These are phyloP conservation scores for Turnix velox DNA, from an alignment of 2,113 vertebrate genomes.

Conservation along the genomic window DNA sequence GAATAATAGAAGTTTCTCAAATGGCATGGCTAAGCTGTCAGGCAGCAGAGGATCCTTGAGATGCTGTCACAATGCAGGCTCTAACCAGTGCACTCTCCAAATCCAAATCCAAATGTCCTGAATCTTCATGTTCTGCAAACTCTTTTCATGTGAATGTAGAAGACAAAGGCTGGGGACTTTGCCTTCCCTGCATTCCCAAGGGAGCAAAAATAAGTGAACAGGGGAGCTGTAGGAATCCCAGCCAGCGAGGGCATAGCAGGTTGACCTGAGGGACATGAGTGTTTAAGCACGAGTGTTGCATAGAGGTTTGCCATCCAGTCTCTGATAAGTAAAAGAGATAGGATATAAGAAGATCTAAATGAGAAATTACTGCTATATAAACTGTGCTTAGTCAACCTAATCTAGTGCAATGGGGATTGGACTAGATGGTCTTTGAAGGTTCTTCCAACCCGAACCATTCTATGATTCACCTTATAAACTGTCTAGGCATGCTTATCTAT, in stretches of 20 bases:
- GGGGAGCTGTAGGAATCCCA: not conserved
- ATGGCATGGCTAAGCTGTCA: not conserved
- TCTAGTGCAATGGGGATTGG: too few relatives aligned
- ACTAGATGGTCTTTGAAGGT: too few relatives aligned
- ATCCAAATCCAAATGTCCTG: not conserved
- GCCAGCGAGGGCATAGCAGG: not conserved
- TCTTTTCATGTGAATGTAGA: not conserved
- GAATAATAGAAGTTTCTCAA: not conserved
- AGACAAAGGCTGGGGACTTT: not conserved
- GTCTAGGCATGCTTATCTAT: not conserved
- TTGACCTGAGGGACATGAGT: accelerated
- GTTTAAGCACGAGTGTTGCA: not conserved
- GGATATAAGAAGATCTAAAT: not conserved
- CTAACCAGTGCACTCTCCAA: not conserved
- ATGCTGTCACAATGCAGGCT: not conserved
- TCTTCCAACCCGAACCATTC: too few relatives aligned
- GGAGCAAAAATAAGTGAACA: not conserved
- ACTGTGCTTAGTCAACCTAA: not conserved
- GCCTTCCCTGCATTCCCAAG: not conserved
- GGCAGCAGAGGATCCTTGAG: not conserved
- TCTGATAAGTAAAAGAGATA: not conserved
- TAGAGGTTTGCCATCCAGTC: not conserved
- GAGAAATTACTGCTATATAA: not conserved
- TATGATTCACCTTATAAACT: too few relatives aligned
- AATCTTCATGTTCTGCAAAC: too few relatives aligned